Percentiles rank a stretch among this genome's conserved stretches.
phyloP scores from a whole-genome alignment of 35 echinoderm and acorn worm genomes.

The Ophiothrix spiculata region DNA sequence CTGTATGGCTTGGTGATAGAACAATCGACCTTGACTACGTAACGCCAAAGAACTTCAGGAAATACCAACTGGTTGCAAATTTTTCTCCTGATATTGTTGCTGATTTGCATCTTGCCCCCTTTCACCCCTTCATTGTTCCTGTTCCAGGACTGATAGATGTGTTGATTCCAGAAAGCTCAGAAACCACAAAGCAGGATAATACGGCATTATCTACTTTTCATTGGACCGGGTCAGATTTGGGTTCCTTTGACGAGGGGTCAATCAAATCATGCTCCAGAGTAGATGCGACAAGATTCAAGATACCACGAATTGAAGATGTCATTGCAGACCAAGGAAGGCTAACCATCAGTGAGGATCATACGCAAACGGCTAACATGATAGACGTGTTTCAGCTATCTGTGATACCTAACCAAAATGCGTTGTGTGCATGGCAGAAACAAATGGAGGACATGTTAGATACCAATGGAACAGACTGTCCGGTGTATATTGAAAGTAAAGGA shows the following conservation, averaged over 20 bases:
- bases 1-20: neutral
- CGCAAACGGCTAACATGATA: neutral
- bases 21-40: neutral
- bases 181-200: neutral
- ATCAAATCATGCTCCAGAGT: neutral
- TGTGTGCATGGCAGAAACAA: neutral
- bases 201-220: neutral
- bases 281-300: neutral
- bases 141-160: neutral
- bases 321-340: neutral
- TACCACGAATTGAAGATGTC: neutral
- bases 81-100: neutral
- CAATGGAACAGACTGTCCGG: neutral
- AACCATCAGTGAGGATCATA: neutral
- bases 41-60: neutral
- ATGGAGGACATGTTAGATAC: neutral
- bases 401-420: neutral
- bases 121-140: neutral
- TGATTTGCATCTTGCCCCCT: neutral
- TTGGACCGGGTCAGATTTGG: neutral
- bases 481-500: neutral
- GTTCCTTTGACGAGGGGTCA: neutral
- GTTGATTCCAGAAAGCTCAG: neutral
- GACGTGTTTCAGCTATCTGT: neutral
- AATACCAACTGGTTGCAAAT: neutral